Base-by-base conservation (phyloP, 2,113 vertebrate species). In the Cephalopterus ornatus region DNA sequence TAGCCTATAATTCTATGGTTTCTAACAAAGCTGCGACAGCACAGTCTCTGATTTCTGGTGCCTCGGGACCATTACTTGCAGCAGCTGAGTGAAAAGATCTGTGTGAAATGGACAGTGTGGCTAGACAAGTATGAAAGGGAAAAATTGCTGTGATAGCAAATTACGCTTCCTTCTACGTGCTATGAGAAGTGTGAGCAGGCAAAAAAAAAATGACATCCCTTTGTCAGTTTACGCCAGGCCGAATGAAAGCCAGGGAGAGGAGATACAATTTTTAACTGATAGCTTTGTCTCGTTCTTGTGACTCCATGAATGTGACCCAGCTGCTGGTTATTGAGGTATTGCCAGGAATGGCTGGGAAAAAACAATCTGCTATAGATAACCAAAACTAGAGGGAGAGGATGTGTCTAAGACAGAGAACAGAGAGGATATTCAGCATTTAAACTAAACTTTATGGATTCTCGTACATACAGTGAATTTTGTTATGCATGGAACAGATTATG, bases 271-370 rank as follows among this genome's bases (percentile, higher is more conserved):
- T 93, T 91, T 67, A 93, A 84, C 92, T 81, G 61, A 86, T 92
- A 77, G 82, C 73, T 93, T 83, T 92, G 92, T 63, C 83, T 70
- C 58, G 56, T 92, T 92, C 85, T 74, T 94, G 63, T 84, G 82
- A 81, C 52, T 71, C 56, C 65, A 52, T 90, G 88, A 93, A 93
- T 72, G 59, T 92, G 72, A 80, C 82, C 78, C 95, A 96, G 90
- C 90, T 92, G 88, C 59, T 93, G n/a, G 59, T 77, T 94, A 80
- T 78, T 96, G 92, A 92, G 79, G 63, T 86, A 63, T 56, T 94
- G 95, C 88, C 93, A 96, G 82, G 65, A 86, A 78, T 59, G 70
- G 63, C 78, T 90, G 56, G 67, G 85, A 77, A 84, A 92, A 92
- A 75, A 90, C 82, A 93, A 77, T 96, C 75, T 92, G 72, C 85